Evolutionary conservation across 2,113 vertebrate genomes (phyloP).

Genomic region (Alectura lathami): DNA sequence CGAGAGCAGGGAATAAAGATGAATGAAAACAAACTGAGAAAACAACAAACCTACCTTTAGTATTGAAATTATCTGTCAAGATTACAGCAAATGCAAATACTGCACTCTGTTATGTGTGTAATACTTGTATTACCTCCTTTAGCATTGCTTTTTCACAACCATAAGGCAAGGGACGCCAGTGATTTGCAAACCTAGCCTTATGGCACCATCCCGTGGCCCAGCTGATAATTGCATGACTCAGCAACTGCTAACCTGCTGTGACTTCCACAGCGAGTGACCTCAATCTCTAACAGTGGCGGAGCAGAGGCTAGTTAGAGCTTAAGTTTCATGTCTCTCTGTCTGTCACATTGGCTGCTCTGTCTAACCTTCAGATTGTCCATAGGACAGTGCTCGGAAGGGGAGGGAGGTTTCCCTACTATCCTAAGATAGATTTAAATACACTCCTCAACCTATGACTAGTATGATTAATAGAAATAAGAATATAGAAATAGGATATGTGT

Average conservation of each 20-base stretch:
- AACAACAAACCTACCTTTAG: background rate
- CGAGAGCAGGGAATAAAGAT: background rate
- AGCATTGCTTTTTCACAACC: fast-evolving
- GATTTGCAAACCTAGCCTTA: background rate
- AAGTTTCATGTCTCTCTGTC: fast-evolving
- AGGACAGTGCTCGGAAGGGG: background rate
- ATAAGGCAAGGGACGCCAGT: fast-evolving
- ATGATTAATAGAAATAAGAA: background rate
- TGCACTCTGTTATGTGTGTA: fast-evolving
- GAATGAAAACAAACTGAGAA: background rate
- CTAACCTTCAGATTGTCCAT: background rate
- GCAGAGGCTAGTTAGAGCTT: fast-evolving
- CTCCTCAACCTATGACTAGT: background rate
- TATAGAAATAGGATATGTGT: background rate
- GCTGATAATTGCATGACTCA: fast-evolving
- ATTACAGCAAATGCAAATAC: background rate
- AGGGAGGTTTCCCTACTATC: background rate
- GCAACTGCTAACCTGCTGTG: fast-evolving
- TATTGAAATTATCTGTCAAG: background rate
- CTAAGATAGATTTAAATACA: background rate
- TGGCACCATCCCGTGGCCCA: conserved; percentile 3
- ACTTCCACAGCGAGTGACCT: fast-evolving
- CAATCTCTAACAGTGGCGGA: fast-evolving
- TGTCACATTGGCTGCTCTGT: fast-evolving
- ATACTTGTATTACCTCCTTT: background rate